Base-by-base conservation (phyloP, 2,888 invertebrate species). In the Isoperla grammatica region DNA sequence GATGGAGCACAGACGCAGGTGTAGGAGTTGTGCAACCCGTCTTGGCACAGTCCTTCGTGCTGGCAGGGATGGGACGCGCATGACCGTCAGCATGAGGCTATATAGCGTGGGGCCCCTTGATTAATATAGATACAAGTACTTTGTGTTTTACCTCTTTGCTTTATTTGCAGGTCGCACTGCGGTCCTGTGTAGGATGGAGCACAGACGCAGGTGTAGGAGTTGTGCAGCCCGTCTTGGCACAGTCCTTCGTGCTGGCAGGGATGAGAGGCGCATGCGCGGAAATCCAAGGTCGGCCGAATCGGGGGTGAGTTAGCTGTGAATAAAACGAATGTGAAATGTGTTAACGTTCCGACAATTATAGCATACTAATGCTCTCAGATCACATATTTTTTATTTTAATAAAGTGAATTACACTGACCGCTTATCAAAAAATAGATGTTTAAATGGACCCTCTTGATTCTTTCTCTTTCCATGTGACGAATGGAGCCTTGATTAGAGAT, bases 191-290 rank as follows among this genome's bases (percentile, higher is more conserved):
- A 82, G 69, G 82, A 84, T 53, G 81, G 79, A 39, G 81, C 77
- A 75, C 91, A 91, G 60, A 85, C 77, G 73, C 90, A 90, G 54
- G 83, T 81, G 75, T 86, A 89, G 39, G 85, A 84, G 2, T 84
- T 82, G 62, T 83, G 84, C 42, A 82, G 85, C 67, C 82, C 75
- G 75, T 84, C 87, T 69, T 87, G 80, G 75, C 92, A 93, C 50
- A 86, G 85, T 15, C 87, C 88, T 56, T 85, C 83, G 72, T 87
- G 84, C 70, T 83, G 81, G 74, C 92, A 92, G 2, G 91, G 91
- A 59, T 83, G 55, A 20, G 87, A 87, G 68, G 81, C 77, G 73
- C 88, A 88, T 48, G 86, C 85, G 65, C 83, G 81, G 68, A 84
- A 83, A 72, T 86, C 86, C 70, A 84, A 83, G 42, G 84, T 81